Evolutionary conservation across 2,888 invertebrate species (phyloP).

Genomic region (Pycnomerus fuliginosus): DNA sequence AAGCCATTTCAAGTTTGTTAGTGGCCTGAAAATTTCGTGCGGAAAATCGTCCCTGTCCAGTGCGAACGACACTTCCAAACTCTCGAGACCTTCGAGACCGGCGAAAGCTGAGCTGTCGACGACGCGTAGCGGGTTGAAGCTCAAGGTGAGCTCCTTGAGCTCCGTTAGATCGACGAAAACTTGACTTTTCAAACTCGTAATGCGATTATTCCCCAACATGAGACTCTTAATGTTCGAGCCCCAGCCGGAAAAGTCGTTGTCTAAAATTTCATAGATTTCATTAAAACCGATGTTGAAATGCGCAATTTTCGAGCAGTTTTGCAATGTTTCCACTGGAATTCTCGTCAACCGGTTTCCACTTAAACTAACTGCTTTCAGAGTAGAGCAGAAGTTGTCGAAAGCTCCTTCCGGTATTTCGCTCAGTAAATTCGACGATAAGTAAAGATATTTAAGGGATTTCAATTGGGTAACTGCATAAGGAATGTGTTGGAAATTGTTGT

Average conservation of each 20-base stretch:
- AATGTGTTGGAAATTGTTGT: constrained; percentile 70
- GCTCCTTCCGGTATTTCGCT: constrained; percentile 64
- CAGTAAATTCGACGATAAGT: constrained; percentile 78
- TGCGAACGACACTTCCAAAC: constrained; percentile 83
- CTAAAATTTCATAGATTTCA: constrained; percentile 73
- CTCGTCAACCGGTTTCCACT: constrained; percentile 77
- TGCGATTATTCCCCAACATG: constrained; percentile 79
- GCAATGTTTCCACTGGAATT: constrained; percentile 69
- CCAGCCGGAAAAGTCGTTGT: constrained; percentile 78
- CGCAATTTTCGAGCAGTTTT: constrained; percentile 72
- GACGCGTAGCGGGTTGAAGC: constrained; percentile 85
- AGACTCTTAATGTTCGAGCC: constrained; percentile 77
- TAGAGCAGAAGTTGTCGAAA: constrained; percentile 58
- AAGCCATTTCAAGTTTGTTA: constrained; percentile 76
- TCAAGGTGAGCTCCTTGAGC: constrained; percentile 84
- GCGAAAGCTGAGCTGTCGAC: constrained; percentile 79
- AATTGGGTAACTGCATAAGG: constrained; percentile 71
- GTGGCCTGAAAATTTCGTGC: constrained; percentile 70
- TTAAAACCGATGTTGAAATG: constrained; percentile 89
- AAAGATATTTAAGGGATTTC: constrained; percentile 73
- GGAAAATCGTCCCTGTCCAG: constrained; percentile 79
- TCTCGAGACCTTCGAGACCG: constrained; percentile 74
- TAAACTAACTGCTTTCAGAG: constrained; percentile 74
- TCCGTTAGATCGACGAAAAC: constrained; percentile 73
- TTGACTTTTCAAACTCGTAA: constrained; percentile 69